Percentiles rank a stretch among this genome's conserved stretches.
Conservation (phyloP, 2,888 invertebrate genomes). For the Anagyrus pseudococci region DNA sequence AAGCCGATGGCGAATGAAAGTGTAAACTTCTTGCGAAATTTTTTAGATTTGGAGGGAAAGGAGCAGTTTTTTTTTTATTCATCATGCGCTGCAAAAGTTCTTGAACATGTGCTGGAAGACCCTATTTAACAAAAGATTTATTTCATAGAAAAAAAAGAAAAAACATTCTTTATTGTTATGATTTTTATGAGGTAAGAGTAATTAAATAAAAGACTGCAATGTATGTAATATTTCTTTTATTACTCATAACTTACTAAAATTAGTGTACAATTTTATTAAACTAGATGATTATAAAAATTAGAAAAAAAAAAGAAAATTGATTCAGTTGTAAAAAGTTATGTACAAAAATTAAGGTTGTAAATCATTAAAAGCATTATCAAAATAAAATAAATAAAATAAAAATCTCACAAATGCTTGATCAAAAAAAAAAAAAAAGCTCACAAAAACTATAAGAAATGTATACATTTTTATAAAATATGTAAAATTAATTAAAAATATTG, state of each 20-base stretch:
- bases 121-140: not conserved
- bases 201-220: too few relatives aligned
- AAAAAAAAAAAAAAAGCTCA: not conserved
- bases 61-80: not conserved
- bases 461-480: not conserved
- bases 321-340: too few relatives aligned
- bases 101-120: not conserved
- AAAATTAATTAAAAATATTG: too few relatives aligned
- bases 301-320: not conserved
- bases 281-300: not conserved
- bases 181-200: not conserved
- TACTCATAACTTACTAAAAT: too few relatives aligned
- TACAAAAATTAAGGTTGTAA: not conserved
- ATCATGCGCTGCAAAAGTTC: not conserved
- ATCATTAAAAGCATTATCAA: not conserved
- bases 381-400: not conserved
- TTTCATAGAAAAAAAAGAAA: not conserved
- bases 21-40: constrained; percentile 7
- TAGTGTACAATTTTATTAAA: not conserved
- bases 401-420: not conserved
- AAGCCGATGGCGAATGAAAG: constrained; percentile 3
- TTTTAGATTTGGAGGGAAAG: not conserved
- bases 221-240: too few relatives aligned
- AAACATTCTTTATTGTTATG: not conserved
- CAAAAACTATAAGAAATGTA: not conserved